phyloP scores from a whole-genome alignment of 1,140 invertebrate genomes.

The Amyelois transitella region DNA sequence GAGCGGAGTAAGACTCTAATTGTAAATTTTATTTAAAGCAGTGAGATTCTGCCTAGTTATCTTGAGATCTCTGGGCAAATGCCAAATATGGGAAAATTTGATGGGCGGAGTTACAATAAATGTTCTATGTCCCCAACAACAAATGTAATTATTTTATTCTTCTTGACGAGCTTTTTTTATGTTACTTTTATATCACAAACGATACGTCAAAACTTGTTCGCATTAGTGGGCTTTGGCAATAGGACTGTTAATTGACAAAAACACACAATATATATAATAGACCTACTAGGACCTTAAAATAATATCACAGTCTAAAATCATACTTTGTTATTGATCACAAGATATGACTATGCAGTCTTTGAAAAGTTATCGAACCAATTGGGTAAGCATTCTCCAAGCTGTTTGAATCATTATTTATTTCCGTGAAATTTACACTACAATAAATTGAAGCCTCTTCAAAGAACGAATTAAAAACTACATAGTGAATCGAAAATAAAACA shows the following conservation, averaged over 20 bases:
- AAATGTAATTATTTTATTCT: not conserved
- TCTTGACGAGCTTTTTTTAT: not conserved
- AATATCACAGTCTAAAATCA: constrained; percentile 67
- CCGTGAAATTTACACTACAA: not conserved
- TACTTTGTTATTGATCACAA: constrained; percentile 22
- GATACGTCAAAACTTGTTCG: constrained; percentile 6
- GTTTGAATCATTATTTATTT: constrained; percentile 12
- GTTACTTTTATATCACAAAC: not conserved
- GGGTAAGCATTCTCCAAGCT: constrained; percentile 4
- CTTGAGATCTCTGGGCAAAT: not conserved
- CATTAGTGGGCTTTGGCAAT: constrained; percentile 16
- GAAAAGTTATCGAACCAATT: constrained; percentile 10
- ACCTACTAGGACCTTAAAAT: constrained; percentile 41
- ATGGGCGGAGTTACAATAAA: not conserved
- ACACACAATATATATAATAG: constrained; percentile 15
- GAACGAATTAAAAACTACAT: constrained; percentile 3
- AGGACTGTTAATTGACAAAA: constrained; percentile 24
- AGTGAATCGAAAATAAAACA: constrained; percentile 26
- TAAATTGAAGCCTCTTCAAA: constrained; percentile 10
- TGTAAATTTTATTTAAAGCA: not conserved
- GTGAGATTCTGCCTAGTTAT: not conserved
- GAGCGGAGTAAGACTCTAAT: not conserved
- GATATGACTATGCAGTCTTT: constrained; percentile 54
- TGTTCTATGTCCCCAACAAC: no score
- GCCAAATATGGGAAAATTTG: not conserved